A percentile compares a stretch with the other conserved stretches of the same genome.
These are phyloP conservation scores for Hyles lineata DNA, from an alignment of 2,888 invertebrate genomes.

Conservation along the genomic window DNA sequence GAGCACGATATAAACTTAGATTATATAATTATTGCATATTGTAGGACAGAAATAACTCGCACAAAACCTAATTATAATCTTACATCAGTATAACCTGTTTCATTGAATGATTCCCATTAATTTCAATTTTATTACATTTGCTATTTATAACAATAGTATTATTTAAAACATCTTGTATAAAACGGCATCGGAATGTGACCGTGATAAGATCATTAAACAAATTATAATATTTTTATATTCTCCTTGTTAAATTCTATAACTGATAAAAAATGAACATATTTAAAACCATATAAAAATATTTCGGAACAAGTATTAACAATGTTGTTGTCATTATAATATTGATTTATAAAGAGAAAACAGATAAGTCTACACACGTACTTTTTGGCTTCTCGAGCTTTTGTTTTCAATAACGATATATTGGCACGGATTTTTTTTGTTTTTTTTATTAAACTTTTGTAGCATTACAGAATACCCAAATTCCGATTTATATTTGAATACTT, in stretches of 20 bases:
- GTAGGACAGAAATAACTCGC: conserved; percentile 8
- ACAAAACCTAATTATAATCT: conserved; percentile 29
- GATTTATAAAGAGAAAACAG: no score
- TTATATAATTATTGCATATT: conserved; percentile 5
- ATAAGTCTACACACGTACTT: no score
- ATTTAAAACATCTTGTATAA: not conserved
- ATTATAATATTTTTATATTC: no score
- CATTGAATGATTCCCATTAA: not conserved
- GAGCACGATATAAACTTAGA: conserved; percentile 14
- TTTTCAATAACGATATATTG: no score
- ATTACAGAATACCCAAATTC: not conserved
- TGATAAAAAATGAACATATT: no score
- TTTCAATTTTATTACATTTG: not conserved
- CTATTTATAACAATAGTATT: not conserved
- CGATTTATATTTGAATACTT: conserved; percentile 31
- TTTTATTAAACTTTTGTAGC: not conserved
- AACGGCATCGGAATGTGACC: not conserved
- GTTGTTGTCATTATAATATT: no score
- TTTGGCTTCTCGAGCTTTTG: no score
- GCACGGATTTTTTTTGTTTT: no score
- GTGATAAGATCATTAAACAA: no score
- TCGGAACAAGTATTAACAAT: no score
- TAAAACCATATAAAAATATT: no score
- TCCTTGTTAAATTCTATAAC: no score
- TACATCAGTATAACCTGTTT: conserved; percentile 18